These are phyloP conservation scores for Paramuricea clavata DNA, from an alignment of 92 coral and sea anemone genomes.

Conservation along the genomic window DNA sequence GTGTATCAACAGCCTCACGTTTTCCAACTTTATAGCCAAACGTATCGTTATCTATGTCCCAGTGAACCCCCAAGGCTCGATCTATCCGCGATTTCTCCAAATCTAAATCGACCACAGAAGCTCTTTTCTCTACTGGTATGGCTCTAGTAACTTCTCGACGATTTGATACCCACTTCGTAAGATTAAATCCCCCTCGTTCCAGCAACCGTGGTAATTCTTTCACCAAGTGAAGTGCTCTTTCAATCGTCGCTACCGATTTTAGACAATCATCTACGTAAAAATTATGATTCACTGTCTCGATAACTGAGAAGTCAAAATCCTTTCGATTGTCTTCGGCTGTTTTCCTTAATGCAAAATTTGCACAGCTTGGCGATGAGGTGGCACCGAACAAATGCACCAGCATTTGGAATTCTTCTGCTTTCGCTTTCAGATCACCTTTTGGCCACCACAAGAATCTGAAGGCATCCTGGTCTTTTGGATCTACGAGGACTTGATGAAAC, in stretches of 20 bases:
- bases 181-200: neutral
- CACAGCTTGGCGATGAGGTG: conserved; percentile 24
- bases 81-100: neutral
- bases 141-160: no score
- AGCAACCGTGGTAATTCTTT: neutral
- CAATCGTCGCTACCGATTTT: neutral
- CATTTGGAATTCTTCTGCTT: conserved; percentile 41
- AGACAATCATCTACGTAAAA: neutral
- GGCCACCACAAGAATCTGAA: conserved; percentile 82
- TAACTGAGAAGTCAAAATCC: neutral
- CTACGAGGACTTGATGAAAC: conserved; percentile 76
- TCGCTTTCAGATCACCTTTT: conserved; percentile 56
- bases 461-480: conserved; percentile 75
- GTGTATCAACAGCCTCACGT: no score
- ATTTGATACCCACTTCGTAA: no score
- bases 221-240: neutral
- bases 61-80: neutral
- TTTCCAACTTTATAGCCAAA: neutral
- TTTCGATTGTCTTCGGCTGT: no score
- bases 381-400: conserved; percentile 37
- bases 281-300: neutral
- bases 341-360: no score
- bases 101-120: neutral
- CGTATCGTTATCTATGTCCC: neutral
- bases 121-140: neutral